Evolutionary conservation across 2,888 invertebrate genomes (phyloP), one percentile per base, ranked within the genome.

Genomic region (Heliconius aoede): DNA sequence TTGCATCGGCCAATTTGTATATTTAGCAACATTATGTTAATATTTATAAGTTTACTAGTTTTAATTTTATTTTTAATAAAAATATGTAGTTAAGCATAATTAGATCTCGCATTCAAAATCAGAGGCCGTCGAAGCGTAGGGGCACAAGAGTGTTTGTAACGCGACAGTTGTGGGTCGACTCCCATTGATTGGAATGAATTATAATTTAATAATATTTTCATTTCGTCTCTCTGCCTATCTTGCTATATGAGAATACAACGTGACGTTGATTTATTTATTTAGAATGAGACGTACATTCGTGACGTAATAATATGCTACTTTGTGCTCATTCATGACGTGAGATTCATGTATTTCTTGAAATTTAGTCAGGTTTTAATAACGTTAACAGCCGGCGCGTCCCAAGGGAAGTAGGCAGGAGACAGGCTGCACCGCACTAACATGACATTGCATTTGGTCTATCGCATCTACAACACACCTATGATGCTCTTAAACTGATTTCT

Each of bases 331-430:
- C 81, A 85, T 79, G 77, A 78, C 81, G 81, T 82, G 80, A 84
- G 85, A 86, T 86, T 85, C 84, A 88, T 85, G 86, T 88, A 89
- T 91, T 87, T 90, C 88, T 89, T 88, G 85, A 88, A 90, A 87
- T 89, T 89, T 87, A 84, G 87, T 86, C 86, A 89, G 86, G 91
- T 91, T 93, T 93, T 93, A 93, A 94, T 94, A 92, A 92, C 89
- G 92, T 91, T 93, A 93, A 93, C 92, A 93, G 94, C 92, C 82
- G 80, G 86, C 85, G 88, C 88, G 86, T 89, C 86, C 86, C 83
- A 83, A 85, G 91, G 85, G 87, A 93, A 93, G 88, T 93, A 90
- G 93, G 91, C n/a, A n/a, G n/a, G n/a, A n/a, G n/a, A 88, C 93
- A 89, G 88, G 86, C 89, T 85, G 86, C 84, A 86, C 86, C 86